Evolutionary conservation across 2,797 vertebrate genomes (phyloP).

Genomic region (Hydrocynus forskahlii): DNA sequence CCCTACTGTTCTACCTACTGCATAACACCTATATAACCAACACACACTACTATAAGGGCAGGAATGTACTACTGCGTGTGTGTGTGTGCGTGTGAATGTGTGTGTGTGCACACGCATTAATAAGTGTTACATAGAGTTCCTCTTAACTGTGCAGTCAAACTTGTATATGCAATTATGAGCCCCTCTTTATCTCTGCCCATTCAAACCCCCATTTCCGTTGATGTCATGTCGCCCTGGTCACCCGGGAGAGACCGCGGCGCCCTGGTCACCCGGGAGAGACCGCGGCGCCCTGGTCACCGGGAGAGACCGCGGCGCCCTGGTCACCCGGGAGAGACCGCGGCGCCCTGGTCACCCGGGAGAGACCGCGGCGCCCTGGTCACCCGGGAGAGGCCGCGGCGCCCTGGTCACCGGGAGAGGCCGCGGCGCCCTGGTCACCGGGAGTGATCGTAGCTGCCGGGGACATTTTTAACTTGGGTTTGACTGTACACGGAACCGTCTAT

Average conservation of each 20-base stretch:
- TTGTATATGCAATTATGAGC: conserved; percentile 43
- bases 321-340: neutral
- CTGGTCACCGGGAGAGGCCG: no score
- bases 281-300: no score
- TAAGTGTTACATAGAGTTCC: conserved; percentile 10
- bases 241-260: no score
- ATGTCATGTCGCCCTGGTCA: neutral
- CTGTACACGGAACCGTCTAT: conserved; percentile 21
- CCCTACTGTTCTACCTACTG: conserved; percentile 1
- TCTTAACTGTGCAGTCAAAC: conserved; percentile 52
- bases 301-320: no score
- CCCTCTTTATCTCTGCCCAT: neutral
- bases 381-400: no score
- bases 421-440: no score
- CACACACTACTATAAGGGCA: conserved; percentile 42
- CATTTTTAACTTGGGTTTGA: conserved; percentile 34
- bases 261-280: no score
- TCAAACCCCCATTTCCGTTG: neutral
- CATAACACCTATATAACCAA: conserved; percentile 21
- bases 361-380: no score
- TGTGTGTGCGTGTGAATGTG: neutral
- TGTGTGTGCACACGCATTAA: neutral
- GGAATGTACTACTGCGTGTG: conserved; percentile 28
- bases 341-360: no score
- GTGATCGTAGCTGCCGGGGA: no score